These are phyloP conservation scores for Nasua narica DNA, from an alignment of 2,797 vertebrate species.

Conservation along the genomic window DNA sequence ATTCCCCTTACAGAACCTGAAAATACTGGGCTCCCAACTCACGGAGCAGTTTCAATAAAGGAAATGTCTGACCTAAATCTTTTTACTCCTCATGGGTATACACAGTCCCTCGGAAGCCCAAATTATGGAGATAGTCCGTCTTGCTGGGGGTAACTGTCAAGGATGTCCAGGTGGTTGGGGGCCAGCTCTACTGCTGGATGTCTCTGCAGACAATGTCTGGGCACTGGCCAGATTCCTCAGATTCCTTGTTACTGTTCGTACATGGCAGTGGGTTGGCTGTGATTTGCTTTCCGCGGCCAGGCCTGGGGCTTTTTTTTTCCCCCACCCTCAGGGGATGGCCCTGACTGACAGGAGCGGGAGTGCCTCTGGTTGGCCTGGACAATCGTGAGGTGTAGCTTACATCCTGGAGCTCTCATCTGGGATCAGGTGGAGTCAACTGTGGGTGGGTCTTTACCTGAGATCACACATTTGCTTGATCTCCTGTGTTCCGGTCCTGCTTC, in stretches of 20 bases:
- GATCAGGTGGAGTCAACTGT: not conserved
- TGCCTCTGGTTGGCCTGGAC: not conserved
- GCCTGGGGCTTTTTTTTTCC: not conserved
- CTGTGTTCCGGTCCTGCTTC: not conserved
- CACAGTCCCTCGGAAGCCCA: not conserved
- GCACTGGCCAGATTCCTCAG: not conserved
- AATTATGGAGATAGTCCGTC: not conserved
- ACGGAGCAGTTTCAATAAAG: not conserved
- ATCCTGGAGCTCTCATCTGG: not conserved
- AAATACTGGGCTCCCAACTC: not conserved
- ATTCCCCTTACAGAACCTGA: not conserved
- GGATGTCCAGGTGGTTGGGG: not conserved
- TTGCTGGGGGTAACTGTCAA: not conserved
- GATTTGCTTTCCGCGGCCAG: not conserved
- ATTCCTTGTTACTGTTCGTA: not conserved
- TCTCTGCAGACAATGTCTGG: fast-evolving
- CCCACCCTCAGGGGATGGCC: fast-evolving
- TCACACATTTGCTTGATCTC: not conserved
- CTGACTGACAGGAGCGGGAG: not conserved
- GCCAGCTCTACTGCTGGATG: not conserved
- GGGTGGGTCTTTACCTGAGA: not conserved
- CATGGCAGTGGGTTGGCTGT: not conserved
- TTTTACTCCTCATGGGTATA: not conserved
- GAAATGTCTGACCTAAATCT: not conserved
- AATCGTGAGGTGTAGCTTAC: not conserved